A percentile compares a stretch with the other conserved stretches of the same genome.
These are phyloP conservation scores for Erpobdella octoculata DNA, from an alignment of 2,888 invertebrate species.

Conservation along the genomic window DNA sequence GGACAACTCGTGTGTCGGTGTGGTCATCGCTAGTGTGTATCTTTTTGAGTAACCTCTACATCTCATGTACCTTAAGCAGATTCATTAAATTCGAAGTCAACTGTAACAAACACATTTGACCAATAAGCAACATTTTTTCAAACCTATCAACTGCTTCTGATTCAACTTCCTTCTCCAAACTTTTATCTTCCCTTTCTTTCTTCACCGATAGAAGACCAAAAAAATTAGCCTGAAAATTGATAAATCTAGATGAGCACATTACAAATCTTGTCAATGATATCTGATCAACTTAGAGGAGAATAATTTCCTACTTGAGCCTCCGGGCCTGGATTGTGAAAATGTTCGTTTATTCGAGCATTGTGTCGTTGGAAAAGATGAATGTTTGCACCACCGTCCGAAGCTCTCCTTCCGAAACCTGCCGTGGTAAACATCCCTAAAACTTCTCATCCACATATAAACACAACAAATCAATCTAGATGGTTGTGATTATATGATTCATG, in stretches of 20 bases:
- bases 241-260: too few species aligned
- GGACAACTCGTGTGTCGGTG: conserved; percentile 58
- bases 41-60: conserved; percentile 67
- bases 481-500: background rate
- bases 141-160: conserved; percentile 56
- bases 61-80: conserved; percentile 71
- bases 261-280: too few species aligned
- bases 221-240: background rate
- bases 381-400: conserved; percentile 36
- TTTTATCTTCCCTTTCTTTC: conserved; percentile 42
- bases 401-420: conserved; percentile 32
- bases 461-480: background rate
- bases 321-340: background rate
- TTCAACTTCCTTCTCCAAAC: conserved; percentile 52
- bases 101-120: too few species aligned
- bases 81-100: too few species aligned
- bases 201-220: conserved; percentile 17
- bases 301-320: background rate
- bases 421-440: background rate
- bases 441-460: background rate
- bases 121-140: background rate
- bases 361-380: conserved; percentile 31
- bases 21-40: conserved; percentile 64
- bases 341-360: background rate
- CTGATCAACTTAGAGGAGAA: background rate